A percentile compares a stretch with the other conserved stretches of the same genome.
Evolutionary conservation across 2,113 vertebrate genomes (phyloP).

Genomic region (Panurus biarmicus): DNA sequence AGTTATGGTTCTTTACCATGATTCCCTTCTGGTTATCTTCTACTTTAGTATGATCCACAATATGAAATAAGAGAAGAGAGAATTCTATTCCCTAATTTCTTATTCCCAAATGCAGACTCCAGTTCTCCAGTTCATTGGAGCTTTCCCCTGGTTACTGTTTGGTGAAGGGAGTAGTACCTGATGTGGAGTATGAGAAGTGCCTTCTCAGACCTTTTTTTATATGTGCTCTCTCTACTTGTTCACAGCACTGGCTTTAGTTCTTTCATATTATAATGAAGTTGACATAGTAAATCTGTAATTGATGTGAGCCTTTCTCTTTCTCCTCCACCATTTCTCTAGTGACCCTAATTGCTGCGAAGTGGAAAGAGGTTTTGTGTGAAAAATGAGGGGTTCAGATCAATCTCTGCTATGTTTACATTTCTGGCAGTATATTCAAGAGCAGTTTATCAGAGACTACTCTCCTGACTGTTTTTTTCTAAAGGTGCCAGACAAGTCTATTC

Average conservation of each 20-base stretch:
- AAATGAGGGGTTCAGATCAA: background rate
- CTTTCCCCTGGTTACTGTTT: background rate
- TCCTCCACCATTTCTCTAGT: background rate
- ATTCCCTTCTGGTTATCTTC: background rate
- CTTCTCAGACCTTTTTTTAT: background rate
- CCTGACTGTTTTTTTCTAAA: background rate
- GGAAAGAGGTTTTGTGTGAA: background rate
- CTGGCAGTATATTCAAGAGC: background rate
- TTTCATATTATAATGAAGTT: background rate
- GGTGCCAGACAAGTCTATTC: background rate
- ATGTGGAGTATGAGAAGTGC: background rate
- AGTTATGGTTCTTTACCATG: background rate
- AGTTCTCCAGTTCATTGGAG: background rate
- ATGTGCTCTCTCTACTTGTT: background rate
- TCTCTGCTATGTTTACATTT: background rate
- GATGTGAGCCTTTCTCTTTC: background rate
- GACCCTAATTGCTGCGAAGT: background rate
- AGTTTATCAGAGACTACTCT: background rate
- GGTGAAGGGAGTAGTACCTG: background rate
- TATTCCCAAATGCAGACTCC: too few relatives aligned
- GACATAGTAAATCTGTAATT: conserved; percentile 6
- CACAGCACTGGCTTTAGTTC: background rate
- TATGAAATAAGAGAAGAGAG: background rate
- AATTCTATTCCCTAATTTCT: background rate
- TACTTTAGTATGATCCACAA: background rate